phyloP scores from a whole-genome alignment of 2,888 invertebrate genomes.

The Stegana nigrithorax region DNA sequence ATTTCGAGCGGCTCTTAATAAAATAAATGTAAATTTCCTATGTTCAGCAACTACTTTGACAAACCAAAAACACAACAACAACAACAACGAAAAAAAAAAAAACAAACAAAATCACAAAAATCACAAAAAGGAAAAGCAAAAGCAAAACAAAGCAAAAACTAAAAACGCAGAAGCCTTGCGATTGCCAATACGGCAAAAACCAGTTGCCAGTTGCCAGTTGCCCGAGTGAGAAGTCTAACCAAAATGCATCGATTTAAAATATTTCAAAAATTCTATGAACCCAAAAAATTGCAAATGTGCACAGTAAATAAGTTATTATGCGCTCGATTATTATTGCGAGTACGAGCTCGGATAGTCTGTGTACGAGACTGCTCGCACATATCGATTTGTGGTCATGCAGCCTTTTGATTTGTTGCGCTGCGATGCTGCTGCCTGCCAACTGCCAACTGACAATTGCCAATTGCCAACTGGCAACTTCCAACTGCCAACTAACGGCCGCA shows the following conservation, averaged over 20 bases:
- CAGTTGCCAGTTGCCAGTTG: too few species aligned
- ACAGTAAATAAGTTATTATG: slow-evolving; percentile 12
- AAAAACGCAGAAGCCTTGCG: too few species aligned
- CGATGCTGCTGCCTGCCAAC: too few species aligned
- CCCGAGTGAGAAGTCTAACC: slow-evolving; percentile 1
- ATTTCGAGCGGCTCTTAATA: not conserved
- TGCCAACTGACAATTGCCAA: too few species aligned
- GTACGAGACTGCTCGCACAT: not conserved
- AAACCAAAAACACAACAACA: not conserved
- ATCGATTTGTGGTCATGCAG: not conserved
- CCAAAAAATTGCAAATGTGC: slow-evolving; percentile 11
- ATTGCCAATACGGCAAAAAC: not conserved
- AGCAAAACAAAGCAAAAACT: too few species aligned
- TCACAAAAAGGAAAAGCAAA: too few species aligned
- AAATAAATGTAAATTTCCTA: slow-evolving; percentile 9
- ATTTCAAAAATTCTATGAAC: slow-evolving; percentile 5
- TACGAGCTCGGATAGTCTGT: too few species aligned
- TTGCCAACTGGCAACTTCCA: too few species aligned
- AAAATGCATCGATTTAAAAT: not conserved
- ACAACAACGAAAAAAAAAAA: not conserved
- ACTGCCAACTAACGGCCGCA: not conserved
- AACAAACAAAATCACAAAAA: too few species aligned
- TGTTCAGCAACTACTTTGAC: not conserved
- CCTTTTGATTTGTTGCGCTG: not conserved
- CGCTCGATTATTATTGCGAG: not conserved